A percentile compares a stretch with the other conserved stretches of the same genome.
Conservation (phyloP, 2,113 vertebrate species). For the Pteronura brasiliensis region DNA sequence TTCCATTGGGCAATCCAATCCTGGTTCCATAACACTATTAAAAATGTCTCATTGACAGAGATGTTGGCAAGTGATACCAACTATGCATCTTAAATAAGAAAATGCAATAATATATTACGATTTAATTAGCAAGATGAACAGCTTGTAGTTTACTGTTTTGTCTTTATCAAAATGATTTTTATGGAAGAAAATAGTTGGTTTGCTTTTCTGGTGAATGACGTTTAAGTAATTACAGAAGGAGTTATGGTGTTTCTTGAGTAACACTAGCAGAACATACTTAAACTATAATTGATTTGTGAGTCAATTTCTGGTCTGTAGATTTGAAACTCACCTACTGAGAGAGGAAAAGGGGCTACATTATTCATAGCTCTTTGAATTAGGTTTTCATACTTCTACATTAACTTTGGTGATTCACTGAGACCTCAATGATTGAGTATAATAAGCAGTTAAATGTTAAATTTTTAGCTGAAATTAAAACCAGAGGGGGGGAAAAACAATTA, state of each 20-base stretch:
- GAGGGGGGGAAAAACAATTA: not conserved
- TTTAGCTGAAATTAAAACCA: conserved; percentile 35
- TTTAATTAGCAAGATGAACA: not conserved
- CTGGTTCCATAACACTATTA: not conserved
- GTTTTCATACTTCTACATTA: not conserved
- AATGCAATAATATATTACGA: not conserved
- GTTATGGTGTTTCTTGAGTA: not conserved
- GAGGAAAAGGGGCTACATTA: not conserved
- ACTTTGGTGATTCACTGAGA: not conserved
- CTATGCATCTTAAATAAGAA: not conserved
- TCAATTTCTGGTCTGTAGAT: not conserved
- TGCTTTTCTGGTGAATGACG: not conserved
- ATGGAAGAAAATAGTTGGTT: not conserved
- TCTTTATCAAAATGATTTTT: not conserved
- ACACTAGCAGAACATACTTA: not conserved
- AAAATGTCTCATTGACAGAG: not conserved
- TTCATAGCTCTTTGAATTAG: not conserved
- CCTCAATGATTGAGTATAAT: not conserved
- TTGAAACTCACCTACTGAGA: not conserved
- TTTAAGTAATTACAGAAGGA: conserved; percentile 20
- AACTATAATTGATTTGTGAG: not conserved
- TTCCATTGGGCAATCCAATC: too few relatives aligned
- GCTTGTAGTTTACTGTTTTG: not conserved
- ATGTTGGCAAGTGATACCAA: not conserved
- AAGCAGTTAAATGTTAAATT: not conserved